Base-by-base conservation (phyloP, 2,797 vertebrate species). In the Numenius phaeopus region DNA sequence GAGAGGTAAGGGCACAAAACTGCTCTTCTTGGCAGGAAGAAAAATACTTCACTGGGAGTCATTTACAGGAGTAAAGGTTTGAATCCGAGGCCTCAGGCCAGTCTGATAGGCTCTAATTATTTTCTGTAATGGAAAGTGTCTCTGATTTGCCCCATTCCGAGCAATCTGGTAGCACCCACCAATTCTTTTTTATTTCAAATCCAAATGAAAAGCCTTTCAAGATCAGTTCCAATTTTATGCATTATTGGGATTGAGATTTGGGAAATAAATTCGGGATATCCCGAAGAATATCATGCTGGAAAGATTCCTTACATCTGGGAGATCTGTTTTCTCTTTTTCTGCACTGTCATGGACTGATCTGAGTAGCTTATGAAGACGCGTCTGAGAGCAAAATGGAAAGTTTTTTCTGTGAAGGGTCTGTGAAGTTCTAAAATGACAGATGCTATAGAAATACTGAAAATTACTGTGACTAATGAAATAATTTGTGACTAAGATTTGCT, bases 61-160 rank as follows among this genome's bases (percentile, higher is more conserved):
- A 46, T 96, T 90, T 97, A 78, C 94, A 69, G 40, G 69, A 64
- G 57, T 90, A 95, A 78, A 82, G 67, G 37, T 93, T 91, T 92
- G 11, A 64, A 87, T 89, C 40, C 2, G 30, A 93, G 79, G 84
- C 79, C 58, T 83, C 59, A 66, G 66, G 92, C 88, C 83, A 89
- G 61, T 93, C 66, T 89, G 76, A 59, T 85, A 62, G 95, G 69
- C 26, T 95, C 70, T 92, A 91, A 91, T 91, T 92, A 84, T 90
- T 94, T 96, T 94, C 91, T 90, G 4, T 3, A 67, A 26, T 72
- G 86, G 83, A 79, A 95, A 94, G 78, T 90, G 76, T 85, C 80
- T 89, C 90, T 92, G 84, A 78, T 96, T 97, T 94, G 84, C 83
- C 79, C 81, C 58, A 79, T 92, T 95, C 50, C 65, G 87, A 85